These are phyloP conservation scores for Volucella bombylans DNA, from an alignment of 2,888 invertebrate species.

Conservation along the genomic window DNA sequence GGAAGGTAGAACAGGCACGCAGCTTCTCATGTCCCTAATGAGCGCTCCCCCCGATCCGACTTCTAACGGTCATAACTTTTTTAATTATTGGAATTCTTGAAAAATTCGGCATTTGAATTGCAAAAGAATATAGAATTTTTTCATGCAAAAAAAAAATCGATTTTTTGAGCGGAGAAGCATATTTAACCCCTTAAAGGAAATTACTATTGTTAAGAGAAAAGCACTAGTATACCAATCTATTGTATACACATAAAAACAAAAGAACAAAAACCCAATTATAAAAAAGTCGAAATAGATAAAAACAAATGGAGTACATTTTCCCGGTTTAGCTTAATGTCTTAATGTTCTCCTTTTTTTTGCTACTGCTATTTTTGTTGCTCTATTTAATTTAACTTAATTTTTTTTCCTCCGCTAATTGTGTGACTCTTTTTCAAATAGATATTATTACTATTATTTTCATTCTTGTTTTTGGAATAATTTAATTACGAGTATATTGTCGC, in stretches of 20 bases:
- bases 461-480: slow-evolving; percentile 66
- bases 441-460: background rate
- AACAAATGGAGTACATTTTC: slow-evolving; percentile 35
- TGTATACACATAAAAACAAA: slow-evolving; percentile 54
- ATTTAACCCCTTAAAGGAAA: no score
- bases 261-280: slow-evolving; percentile 4
- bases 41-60: no score
- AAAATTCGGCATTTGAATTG: no score
- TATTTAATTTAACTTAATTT: slow-evolving; percentile 50
- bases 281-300: slow-evolving; percentile 43
- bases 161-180: no score
- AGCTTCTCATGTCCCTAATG: no score
- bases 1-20: no score
- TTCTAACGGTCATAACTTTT: no score
- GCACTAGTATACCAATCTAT: slow-evolving; percentile 52
- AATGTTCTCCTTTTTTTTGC: background rate
- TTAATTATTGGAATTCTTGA: no score
- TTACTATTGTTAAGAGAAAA: slow-evolving; percentile 46
- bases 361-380: slow-evolving; percentile 7
- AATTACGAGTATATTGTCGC: no score
- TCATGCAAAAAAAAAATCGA: no score
- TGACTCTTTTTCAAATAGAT: slow-evolving; percentile 51
- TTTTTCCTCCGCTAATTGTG: slow-evolving; percentile 43
- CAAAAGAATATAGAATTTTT: no score
- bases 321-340: background rate